phyloP scores from a whole-genome alignment of 2,797 vertebrate species.

The Pachyuromys duprasi region DNA sequence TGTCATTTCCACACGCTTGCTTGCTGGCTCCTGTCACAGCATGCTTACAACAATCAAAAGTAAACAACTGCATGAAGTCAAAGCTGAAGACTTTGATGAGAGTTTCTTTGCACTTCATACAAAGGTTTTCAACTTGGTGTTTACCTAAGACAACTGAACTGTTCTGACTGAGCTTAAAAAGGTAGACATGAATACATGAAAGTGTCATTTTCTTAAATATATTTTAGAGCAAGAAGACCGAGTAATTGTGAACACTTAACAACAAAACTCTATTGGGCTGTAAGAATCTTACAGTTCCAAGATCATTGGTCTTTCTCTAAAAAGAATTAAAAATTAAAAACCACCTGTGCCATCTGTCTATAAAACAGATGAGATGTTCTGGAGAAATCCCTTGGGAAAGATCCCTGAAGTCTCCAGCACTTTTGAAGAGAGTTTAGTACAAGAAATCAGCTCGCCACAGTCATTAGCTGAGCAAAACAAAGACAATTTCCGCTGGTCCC shows the following conservation, averaged over 20 bases:
- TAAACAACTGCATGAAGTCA: constrained; percentile 8
- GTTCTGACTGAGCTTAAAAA: not conserved
- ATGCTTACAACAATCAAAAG: constrained; percentile 12
- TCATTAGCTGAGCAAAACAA: constrained; percentile 46
- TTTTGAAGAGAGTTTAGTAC: constrained; percentile 40
- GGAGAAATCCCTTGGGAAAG: constrained; percentile 28
- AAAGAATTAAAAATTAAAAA: not conserved
- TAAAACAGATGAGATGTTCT: constrained; percentile 43
- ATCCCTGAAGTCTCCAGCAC: constrained; percentile 30
- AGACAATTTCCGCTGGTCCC: constrained; percentile 67
- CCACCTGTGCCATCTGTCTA: constrained; percentile 60
- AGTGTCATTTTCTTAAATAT: constrained; percentile 27
- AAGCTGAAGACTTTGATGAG: constrained; percentile 66
- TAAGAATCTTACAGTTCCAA: constrained; percentile 56
- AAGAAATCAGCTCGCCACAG: constrained; percentile 4
- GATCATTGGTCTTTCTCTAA: constrained; percentile 59
- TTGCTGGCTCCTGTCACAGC: constrained; percentile 64
- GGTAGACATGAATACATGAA: not conserved
- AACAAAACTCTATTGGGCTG: too few relatives aligned
- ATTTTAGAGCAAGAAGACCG: constrained; percentile 36
- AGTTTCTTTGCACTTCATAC: constrained; percentile 41
- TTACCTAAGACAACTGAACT: constrained; percentile 39
- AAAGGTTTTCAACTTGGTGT: constrained; percentile 39
- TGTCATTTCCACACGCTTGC: constrained; percentile 69
- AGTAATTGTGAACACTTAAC: constrained; percentile 53